Evolutionary conservation across 2,888 invertebrate species (phyloP).

Genomic region (Drosophila nigricruria): DNA sequence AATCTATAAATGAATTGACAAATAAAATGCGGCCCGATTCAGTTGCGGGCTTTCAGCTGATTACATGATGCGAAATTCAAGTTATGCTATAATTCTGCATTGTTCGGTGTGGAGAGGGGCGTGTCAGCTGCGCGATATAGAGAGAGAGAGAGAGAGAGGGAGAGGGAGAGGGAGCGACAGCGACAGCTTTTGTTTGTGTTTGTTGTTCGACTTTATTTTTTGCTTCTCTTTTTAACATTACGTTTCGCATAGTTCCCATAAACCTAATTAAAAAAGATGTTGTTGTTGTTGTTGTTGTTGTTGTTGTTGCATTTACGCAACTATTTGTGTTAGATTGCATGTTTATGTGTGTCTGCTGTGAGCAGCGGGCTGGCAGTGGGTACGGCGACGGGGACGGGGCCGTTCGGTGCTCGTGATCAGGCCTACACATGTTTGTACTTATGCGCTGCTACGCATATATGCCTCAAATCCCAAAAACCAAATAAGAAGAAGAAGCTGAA

Average conservation of each 20-base stretch:
- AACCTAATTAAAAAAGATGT: constrained; percentile 71
- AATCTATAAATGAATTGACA: constrained; percentile 77
- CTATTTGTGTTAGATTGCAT: constrained; percentile 65
- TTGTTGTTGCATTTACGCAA: constrained; percentile 67
- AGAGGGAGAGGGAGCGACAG: constrained; percentile 7
- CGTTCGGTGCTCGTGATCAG: background rate
- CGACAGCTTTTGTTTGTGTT: constrained; percentile 26
- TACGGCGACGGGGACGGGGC: too few relatives aligned
- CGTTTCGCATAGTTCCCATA: constrained; percentile 77
- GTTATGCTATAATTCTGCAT: constrained; percentile 80
- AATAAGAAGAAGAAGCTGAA: background rate
- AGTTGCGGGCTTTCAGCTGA: constrained; percentile 44
- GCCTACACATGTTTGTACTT: constrained; percentile 39
- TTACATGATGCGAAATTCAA: constrained; percentile 77
- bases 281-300: constrained; percentile 43
- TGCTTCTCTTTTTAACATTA: constrained; percentile 34
- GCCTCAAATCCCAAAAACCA: constrained; percentile 26
- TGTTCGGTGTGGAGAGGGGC: constrained; percentile 39
- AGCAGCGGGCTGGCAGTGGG: too few relatives aligned
- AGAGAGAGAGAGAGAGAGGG: background rate
- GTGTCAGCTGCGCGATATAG: background rate
- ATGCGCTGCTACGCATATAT: constrained; percentile 33
- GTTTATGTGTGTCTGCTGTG: constrained; percentile 21
- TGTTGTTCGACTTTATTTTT: constrained; percentile 33
- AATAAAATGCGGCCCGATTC: constrained; percentile 64